Conservation (phyloP, 2,888 invertebrate species). For the Aleiodes testaceus region DNA sequence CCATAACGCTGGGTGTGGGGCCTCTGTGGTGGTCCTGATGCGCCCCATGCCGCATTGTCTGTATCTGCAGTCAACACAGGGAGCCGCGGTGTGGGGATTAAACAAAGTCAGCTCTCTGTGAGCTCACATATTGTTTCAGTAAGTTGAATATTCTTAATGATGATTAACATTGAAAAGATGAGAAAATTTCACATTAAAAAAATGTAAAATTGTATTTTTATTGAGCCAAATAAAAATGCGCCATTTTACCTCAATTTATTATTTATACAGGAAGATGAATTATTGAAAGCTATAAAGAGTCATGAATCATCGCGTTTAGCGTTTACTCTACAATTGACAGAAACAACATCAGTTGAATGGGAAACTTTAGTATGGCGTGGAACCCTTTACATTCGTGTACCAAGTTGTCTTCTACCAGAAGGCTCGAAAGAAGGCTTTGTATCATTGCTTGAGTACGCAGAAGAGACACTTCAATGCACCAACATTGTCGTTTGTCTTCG, state of each 20-base stretch:
- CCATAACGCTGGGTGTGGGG: conserved; percentile 95
- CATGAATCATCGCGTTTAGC: conserved; percentile 82
- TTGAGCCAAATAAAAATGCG: neutral
- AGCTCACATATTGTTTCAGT: conserved; percentile 74
- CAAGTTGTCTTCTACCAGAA: conserved; percentile 88
- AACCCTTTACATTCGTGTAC: conserved; percentile 91
- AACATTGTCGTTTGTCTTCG: conserved; percentile 87
- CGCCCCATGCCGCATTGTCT: conserved; percentile 89
- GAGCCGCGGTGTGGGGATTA: conserved; percentile 82
- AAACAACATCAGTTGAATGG: conserved; percentile 87
- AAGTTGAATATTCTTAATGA: conserved; percentile 33
- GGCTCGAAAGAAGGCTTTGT: conserved; percentile 97
- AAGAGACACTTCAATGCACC: conserved; percentile 89
- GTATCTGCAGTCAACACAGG: conserved; percentile 77
- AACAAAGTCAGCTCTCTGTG: conserved; percentile 81
- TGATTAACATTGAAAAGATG: neutral
- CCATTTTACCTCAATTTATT: neutral
- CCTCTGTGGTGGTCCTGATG: conserved; percentile 99
- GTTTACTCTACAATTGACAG: conserved; percentile 86
- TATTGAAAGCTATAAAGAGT: conserved; percentile 79
- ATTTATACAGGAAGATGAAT: conserved; percentile 72
- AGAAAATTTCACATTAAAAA: too few relatives aligned
- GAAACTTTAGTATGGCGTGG: conserved; percentile 87
- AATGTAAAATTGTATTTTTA: too few relatives aligned
- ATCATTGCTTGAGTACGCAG: conserved; percentile 94